Base-by-base conservation (phyloP, 2,888 invertebrate species). In the Acronicta psi region DNA sequence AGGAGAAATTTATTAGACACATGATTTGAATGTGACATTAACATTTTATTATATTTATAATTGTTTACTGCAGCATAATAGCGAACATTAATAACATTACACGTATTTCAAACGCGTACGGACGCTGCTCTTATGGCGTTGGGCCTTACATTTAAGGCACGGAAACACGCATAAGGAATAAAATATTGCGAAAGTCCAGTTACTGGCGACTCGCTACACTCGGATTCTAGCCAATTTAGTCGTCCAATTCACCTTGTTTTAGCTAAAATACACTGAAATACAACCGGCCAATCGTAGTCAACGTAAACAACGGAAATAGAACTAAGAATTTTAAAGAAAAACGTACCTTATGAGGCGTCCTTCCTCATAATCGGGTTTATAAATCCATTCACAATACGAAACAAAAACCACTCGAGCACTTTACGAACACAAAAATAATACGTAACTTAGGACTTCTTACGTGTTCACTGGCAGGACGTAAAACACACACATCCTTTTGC, bases 181-280 rank as follows among this genome's bases (percentile, higher is more conserved):
- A 85, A n/a, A 83, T 88, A 94, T 93, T 93, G 87, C 89, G 87
- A 92, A 92, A 93, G 93, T 93, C 92, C 93, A 87, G 93, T 93
- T 93, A 93, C 79, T 82, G 85, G 82, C 86, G 60, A 77, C 61
- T 65, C 45, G 56, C 37, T 54, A 56, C 57, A 44, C 57, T 65
- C 68, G 20, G 45, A 69, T 62, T 65, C 77, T 77, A 73, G 79
- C 74, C 75, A 74, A 79, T 73, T 69, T 51, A 69, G 65, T 63
- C 62, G 50, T 61, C 59, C 50, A 68, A 69, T 63, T 69, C 74
- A 61, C 68, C 54, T 64, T 53, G 64, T 67, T 69, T 69, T 69
- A 69, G 69, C 71, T 65, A 76, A 74, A 76, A 67, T 42, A 54
- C 52, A 65, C 58, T 56, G 62, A 66, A 69, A 71, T 55, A 59